Evolutionary conservation across 2,113 vertebrate genomes (phyloP).

Genomic region (Solea solea): DNA sequence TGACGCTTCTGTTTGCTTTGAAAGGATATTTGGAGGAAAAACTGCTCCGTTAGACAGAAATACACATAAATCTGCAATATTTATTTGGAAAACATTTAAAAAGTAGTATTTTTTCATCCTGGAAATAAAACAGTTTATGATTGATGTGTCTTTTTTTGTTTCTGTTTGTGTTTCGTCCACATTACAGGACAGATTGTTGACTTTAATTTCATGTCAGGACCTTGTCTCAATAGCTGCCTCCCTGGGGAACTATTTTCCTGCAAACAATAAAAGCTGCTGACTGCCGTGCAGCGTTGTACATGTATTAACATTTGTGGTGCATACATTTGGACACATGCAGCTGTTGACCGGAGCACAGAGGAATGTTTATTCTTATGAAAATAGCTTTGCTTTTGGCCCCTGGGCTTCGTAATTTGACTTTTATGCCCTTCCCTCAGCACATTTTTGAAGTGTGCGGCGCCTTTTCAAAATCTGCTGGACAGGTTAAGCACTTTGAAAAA

Average conservation of each 20-base stretch:
- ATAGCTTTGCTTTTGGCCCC: background rate
- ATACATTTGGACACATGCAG: constrained; percentile 11
- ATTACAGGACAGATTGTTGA: background rate
- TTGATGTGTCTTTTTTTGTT: background rate
- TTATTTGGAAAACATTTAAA: background rate
- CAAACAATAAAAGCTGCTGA: background rate
- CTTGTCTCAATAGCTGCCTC: too few species aligned
- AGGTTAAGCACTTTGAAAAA: background rate
- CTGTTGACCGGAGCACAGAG: too few species aligned
- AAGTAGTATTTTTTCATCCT: background rate
- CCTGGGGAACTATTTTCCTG: background rate
- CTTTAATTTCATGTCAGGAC: background rate
- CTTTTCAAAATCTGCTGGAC: background rate
- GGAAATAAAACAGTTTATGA: too few species aligned
- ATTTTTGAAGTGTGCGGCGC: background rate
- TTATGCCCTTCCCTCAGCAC: background rate
- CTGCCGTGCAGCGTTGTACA: background rate
- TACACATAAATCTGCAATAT: background rate
- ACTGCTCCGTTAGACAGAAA: too few species aligned
- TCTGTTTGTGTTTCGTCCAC: background rate
- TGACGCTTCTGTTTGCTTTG: background rate
- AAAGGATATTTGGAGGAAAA: background rate
- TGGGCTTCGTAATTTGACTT: constrained; percentile 5
- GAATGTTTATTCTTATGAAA: constrained; percentile 7
- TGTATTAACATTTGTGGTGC: background rate